Evolutionary conservation across 2,113 vertebrate species (phyloP), one percentile per base, ranked within the genome.

Genomic region (Takifugu flavidus): DNA sequence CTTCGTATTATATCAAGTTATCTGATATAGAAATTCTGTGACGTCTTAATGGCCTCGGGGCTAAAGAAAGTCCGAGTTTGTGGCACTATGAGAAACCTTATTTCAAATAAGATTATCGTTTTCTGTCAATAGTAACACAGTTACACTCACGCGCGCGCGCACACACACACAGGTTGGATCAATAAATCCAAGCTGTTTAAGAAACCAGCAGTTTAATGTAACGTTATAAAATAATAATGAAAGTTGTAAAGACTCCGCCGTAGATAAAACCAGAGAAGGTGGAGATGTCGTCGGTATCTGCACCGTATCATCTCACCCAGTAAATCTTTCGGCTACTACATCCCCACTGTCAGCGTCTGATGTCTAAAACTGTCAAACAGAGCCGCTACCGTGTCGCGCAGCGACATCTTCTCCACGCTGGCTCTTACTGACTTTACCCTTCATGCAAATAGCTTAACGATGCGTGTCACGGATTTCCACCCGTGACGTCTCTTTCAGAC

Each of bases 391-490:
- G 20, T 39, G 54, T 56, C 71, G 55, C 54, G 43, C n/a, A 28
- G 49, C 45, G 14, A 47, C 31, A 25, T 27, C 7, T 31, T 42
- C 34, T 46, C 28, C 55, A 12, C 49, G 49, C 56, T 12, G 29
- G 34, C 25, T n/a, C 56, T 74, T 70, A 74, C 65, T 74, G 69
- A 75, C 51, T 26, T 55, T 52, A 75, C 71, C 65, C 45, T 62
- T 68, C 62, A 68, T 65, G 53, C 56, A 65, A 82, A 74, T 67
- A 49, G 66, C 80, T 78, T 57, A 62, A 80, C 65, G 65, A 59
- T 59, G 59, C 29, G 25, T 65, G 60, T 59, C 44, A 56, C 45
- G 34, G 11, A 10, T 39, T 39, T 39, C 8, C 34, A 20, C 20
- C 20, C 20, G 20, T 20, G 20, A 20, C 1, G 3, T 31, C 34